phyloP scores from a whole-genome alignment of 2,113 vertebrate genomes.

The Orcinus orca region DNA sequence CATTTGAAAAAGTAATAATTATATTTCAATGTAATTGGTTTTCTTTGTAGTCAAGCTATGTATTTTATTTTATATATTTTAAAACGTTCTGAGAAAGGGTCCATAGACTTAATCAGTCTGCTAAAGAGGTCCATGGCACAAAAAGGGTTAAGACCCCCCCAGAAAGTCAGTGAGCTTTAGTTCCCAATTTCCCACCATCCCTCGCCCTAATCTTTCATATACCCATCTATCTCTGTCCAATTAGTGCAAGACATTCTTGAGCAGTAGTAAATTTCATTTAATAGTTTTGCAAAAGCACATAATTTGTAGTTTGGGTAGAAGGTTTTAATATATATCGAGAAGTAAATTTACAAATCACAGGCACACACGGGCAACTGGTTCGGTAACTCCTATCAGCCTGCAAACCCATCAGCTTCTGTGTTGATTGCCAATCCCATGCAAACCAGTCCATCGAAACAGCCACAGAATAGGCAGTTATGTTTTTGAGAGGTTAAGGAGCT shows the following conservation, averaged over 20 bases:
- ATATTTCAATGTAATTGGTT: constrained; percentile 33
- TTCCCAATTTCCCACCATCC: neutral
- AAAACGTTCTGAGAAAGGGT: neutral
- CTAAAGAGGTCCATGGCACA: neutral
- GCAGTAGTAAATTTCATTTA: constrained; percentile 22
- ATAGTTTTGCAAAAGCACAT: constrained; percentile 22
- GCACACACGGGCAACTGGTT: neutral
- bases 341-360: constrained; percentile 36
- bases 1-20: constrained; percentile 31
- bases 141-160: neutral
- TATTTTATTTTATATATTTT: constrained; percentile 21
- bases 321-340: constrained; percentile 3
- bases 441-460: neutral
- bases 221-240: neutral
- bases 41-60: neutral
- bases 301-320: constrained; percentile 35
- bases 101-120: neutral
- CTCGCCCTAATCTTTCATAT: neutral
- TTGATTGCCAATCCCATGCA: neutral
- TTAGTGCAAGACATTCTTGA: constrained; percentile 11
- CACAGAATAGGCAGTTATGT: neutral
- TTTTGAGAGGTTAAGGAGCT: neutral
- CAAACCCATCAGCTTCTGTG: neutral
- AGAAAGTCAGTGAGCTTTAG: neutral
- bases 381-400: neutral